Base-by-base conservation (phyloP, 1,140 invertebrate species). In the Ridgeia piscesae region DNA sequence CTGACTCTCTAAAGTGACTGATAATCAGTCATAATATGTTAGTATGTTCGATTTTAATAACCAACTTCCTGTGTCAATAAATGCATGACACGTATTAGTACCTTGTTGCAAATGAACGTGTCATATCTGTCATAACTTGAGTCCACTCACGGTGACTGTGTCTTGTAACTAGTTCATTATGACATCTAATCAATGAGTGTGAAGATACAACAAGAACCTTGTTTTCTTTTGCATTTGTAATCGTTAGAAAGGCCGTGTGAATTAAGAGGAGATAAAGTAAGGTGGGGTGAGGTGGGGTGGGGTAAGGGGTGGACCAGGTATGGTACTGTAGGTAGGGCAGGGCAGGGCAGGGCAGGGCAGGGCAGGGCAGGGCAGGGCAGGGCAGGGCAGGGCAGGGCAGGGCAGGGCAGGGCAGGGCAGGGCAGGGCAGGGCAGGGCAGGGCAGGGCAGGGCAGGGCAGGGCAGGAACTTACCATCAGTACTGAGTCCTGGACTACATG, bases 401-500 rank as follows among this genome's bases (percentile, higher is more conserved):
- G 50, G 35, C 90, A 33, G 34, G 88, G 91, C 48, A 92, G 48
- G 92, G 88, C 88, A 88, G 88, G 88, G 92, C 33, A 34, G 92
- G 92, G 48, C 33, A 88, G 92, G 48, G 48, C 92, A 88, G 48
- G 48, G 50, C 48, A 50, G 58, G 93, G 92, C 33, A 17, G 33
- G 42, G 92, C 50, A 93, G 2, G 48, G 93, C n/a, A n/a, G 42
- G 42, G 42, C 42, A 42, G 42, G 11, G 42, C 42, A 42, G 11
- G 42, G 4, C 11, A 77, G 58, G 35, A 14, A 93, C 96, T 97
- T 96, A 99, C 98, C 98, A 95, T 99, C 98, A 95, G 98, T 99
- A 95, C 98, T 99, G 91, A 99, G 97, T 92, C 98, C 98, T 92
- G 99, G 99, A 96, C 98, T 99, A 77, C 98, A 98, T 92, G 98